These are phyloP conservation scores for Siphonodentalium dalli DNA, from an alignment of 2,888 invertebrate genomes.

Conservation along the genomic window DNA sequence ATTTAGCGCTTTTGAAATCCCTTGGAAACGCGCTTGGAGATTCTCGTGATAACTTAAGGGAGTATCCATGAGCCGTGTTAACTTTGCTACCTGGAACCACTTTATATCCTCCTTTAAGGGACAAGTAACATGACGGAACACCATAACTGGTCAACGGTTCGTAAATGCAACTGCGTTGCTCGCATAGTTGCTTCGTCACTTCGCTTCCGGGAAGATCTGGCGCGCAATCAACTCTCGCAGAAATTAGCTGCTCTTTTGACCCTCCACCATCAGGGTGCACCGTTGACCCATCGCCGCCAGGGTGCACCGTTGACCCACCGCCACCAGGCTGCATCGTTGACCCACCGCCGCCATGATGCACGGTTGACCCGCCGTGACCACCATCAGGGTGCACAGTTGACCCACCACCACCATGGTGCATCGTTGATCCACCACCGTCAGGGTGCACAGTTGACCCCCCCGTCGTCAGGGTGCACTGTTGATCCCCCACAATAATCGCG, in stretches of 20 bases:
- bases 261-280: not conserved
- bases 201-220: conserved; percentile 39
- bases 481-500: no score
- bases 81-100: conserved; percentile 14
- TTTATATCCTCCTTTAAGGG: conserved; percentile 34
- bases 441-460: no score
- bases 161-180: conserved; percentile 36
- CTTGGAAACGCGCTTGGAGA: conserved; percentile 23
- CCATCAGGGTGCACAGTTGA: no score
- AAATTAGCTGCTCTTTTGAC: conserved; percentile 19
- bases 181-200: conserved; percentile 33
- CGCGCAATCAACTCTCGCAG: conserved; percentile 36
- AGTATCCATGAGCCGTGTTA: conserved; percentile 29
- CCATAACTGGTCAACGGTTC: conserved; percentile 17
- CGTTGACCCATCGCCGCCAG: no score
- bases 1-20: conserved; percentile 26
- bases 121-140: conserved; percentile 34
- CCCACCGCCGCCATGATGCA: no score
- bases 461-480: no score
- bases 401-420: no score
- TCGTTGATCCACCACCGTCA: no score
- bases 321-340: no score
- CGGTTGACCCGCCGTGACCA: no score
- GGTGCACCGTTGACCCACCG: no score
- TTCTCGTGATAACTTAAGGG: conserved; percentile 28